These are phyloP conservation scores for Graptemys geographica DNA, from an alignment of 2,797 vertebrate species.

Conservation along the genomic window DNA sequence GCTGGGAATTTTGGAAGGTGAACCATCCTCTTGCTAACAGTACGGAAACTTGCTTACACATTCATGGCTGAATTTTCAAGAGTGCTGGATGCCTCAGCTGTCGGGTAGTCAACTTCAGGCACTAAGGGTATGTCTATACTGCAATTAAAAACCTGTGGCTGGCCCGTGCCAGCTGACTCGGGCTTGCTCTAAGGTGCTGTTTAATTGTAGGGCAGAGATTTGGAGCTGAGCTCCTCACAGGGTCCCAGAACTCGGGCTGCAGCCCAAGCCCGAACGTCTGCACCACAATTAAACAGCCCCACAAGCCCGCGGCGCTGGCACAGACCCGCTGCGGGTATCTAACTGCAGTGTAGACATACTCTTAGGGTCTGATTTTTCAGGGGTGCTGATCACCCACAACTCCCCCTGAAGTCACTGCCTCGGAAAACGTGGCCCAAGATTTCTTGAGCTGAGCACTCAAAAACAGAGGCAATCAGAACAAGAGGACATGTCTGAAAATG, in stretches of 20 bases:
- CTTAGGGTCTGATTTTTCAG: background rate
- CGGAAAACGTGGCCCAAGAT: background rate
- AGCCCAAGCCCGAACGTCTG: too few species aligned
- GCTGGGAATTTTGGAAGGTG: background rate
- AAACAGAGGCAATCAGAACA: background rate
- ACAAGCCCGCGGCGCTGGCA: background rate
- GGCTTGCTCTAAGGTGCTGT: background rate
- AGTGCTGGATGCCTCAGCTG: background rate
- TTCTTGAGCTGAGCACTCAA: background rate
- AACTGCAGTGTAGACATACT: background rate
- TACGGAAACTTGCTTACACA: fast-evolving
- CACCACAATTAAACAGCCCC: too few species aligned
- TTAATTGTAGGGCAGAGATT: background rate
- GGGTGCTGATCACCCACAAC: background rate
- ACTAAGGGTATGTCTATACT: background rate
- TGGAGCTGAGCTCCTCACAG: too few species aligned
- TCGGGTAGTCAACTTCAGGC: background rate
- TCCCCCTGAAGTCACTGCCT: background rate
- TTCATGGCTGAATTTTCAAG: background rate
- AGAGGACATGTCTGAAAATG: background rate
- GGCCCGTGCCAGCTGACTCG: fast-evolving
- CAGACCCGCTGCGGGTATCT: background rate
- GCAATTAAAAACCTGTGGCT: background rate
- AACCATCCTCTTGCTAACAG: background rate
- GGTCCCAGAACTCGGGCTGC: too few species aligned